Conservation (phyloP, 2,888 invertebrate species). For the Archips crataeganus region DNA sequence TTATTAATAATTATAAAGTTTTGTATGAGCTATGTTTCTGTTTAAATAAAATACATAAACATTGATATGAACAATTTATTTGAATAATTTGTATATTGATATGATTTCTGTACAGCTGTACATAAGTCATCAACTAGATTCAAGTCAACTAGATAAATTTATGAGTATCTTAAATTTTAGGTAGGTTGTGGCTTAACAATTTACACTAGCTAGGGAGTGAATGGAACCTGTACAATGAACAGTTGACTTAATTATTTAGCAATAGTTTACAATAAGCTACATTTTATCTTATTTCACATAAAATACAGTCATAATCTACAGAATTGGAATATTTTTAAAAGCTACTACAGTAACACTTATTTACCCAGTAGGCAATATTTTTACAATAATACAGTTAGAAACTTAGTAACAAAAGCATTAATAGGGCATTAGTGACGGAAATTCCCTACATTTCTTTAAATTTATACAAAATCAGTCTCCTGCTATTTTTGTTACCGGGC, state of each 20-base stretch:
- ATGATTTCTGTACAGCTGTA: slow-evolving; percentile 85
- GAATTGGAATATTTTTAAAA: slow-evolving; percentile 71
- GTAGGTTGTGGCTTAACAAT: slow-evolving; percentile 81
- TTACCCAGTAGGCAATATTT: slow-evolving; percentile 59
- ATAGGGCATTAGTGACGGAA: slow-evolving; percentile 59
- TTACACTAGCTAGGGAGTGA: slow-evolving; percentile 76
- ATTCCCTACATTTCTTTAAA: slow-evolving; percentile 66
- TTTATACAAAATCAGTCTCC: slow-evolving; percentile 85
- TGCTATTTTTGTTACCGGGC: slow-evolving; percentile 81
- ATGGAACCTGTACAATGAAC: slow-evolving; percentile 78
- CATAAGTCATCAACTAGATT: slow-evolving; percentile 82
- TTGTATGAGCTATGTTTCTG: slow-evolving; percentile 37
- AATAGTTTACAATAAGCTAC: slow-evolving; percentile 53
- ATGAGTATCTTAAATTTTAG: slow-evolving; percentile 80
- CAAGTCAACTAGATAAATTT: slow-evolving; percentile 82
- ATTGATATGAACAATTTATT: slow-evolving; percentile 84
- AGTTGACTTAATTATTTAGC: slow-evolving; percentile 68
- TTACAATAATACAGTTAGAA: slow-evolving; percentile 57
- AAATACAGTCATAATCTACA: slow-evolving; percentile 75
- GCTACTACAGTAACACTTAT: slow-evolving; percentile 43
- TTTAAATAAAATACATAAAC: slow-evolving; percentile 54
- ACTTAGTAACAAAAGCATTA: slow-evolving; percentile 58
- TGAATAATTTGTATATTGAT: slow-evolving; percentile 84
- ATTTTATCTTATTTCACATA: slow-evolving; percentile 70
- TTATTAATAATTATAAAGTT: slow-evolving; percentile 19